Base-by-base conservation (phyloP, 2,797 vertebrate genomes). In the Myiothlypis chrysogaster region DNA sequence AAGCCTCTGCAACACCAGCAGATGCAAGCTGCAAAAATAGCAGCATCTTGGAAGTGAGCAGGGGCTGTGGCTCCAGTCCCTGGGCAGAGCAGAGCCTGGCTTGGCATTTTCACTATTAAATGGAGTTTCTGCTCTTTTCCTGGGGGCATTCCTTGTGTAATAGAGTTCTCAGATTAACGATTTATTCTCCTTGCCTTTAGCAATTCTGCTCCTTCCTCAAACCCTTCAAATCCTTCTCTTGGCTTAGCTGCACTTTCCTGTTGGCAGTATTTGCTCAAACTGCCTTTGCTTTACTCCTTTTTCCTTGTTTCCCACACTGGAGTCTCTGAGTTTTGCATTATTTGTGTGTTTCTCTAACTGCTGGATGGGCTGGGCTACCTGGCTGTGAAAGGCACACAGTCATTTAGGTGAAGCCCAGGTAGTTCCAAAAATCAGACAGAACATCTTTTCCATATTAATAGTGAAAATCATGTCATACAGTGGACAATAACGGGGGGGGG, bases 41-140 rank as follows among this genome's bases (percentile, higher is more conserved):
- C 81, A 88, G 77, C 85, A 81, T 81, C 81, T 92, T 94, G 86
- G 93, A 89, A 94, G 61, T 50, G 43, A 88, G 87, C 71, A 91
- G 91, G 82, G 90, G 73, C 87, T 6, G 3, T 49, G 85, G 68
- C 88, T 87, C 43, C 63, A 52, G 52, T 61, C 92, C 90, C 59
- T 9, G 44, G 69, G 56, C 83, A 94, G 61, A 84, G 65, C 75
- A 87, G 71, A 94, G 75, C 72, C 87, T n/a, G 10, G 69, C 72
- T 76, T 83, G 82, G 87, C 93, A 94, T 92, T 91, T 90, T 81
- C 82, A 39, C 68, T 81, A 18, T 76, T 81, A 91, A 92, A 95
- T 63, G 43, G 72, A 83, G 91, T 91, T 94, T 72, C 89, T 93
- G 65, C 89, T 72, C 83, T 86, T 66, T 57, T 93, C 87, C 93